Evolutionary conservation across 2,113 vertebrate genomes (phyloP).

Genomic region (Scopus umbretta): DNA sequence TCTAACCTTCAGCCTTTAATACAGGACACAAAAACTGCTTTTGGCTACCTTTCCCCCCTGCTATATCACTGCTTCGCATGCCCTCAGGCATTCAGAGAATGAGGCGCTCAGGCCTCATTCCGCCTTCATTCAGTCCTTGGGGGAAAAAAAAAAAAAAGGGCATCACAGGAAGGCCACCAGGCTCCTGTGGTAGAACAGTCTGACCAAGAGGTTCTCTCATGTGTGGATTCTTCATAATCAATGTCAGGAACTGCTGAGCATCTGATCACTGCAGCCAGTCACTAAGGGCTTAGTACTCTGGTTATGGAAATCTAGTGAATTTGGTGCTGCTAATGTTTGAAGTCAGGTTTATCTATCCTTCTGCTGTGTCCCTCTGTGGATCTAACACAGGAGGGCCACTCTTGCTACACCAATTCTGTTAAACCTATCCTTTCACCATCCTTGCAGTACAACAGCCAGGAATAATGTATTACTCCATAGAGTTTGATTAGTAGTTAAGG

Average conservation of each 20-base stretch:
- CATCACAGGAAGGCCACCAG: neutral
- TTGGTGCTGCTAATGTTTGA: neutral
- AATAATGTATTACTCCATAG: neutral
- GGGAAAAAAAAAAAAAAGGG: neutral
- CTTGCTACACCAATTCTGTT: neutral
- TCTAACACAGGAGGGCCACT: neutral
- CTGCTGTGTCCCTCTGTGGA: neutral
- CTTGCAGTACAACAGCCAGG: neutral
- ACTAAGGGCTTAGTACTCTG: neutral
- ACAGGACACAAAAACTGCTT: neutral
- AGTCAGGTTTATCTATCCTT: neutral
- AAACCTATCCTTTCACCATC: neutral
- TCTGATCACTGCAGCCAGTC: neutral
- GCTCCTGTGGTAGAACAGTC: neutral
- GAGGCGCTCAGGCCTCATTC: neutral
- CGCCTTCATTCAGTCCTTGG: neutral
- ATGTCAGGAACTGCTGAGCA: neutral
- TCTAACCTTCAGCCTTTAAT: slow-evolving; percentile 22
- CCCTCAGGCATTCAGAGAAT: neutral
- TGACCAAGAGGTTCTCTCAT: neutral
- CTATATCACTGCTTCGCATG: neutral
- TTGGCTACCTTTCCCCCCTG: neutral
- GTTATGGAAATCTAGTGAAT: neutral
- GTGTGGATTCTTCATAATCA: neutral
- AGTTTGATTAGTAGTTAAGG: neutral